These are phyloP conservation scores for Micrastur ruficollis DNA, from an alignment of 2,797 vertebrate species.

Conservation along the genomic window DNA sequence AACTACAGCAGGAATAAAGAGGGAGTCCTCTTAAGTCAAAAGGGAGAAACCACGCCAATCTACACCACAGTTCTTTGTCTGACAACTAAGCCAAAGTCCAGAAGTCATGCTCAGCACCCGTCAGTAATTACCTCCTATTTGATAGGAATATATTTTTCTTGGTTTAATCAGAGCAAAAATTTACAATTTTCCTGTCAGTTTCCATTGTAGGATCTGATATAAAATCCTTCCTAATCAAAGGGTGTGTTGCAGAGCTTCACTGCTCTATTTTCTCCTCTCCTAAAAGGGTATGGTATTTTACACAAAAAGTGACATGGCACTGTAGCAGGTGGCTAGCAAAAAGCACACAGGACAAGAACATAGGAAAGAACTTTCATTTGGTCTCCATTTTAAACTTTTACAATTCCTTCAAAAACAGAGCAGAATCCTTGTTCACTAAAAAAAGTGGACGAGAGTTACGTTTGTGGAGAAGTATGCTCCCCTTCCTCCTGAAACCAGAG, in stretches of 20 bases:
- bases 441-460: background rate
- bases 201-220: background rate
- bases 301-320: background rate
- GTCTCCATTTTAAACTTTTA: background rate
- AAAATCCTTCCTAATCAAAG: background rate
- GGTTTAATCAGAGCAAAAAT: background rate
- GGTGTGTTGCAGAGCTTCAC: background rate
- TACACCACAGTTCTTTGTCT: background rate
- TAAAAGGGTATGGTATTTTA: background rate
- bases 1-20: background rate
- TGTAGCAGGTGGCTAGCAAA: background rate
- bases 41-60: background rate
- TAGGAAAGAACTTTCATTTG: background rate
- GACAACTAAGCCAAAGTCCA: background rate
- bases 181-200: background rate
- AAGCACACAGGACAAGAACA: background rate
- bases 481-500: background rate
- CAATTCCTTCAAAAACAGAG: background rate
- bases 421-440: background rate
- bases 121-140: background rate
- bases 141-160: background rate
- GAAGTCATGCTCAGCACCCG: background rate
- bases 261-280: background rate
- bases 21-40: background rate
- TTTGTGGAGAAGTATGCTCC: background rate